Base-by-base conservation (phyloP, 2,113 vertebrate species). In the Dicentrarchus labrax region DNA sequence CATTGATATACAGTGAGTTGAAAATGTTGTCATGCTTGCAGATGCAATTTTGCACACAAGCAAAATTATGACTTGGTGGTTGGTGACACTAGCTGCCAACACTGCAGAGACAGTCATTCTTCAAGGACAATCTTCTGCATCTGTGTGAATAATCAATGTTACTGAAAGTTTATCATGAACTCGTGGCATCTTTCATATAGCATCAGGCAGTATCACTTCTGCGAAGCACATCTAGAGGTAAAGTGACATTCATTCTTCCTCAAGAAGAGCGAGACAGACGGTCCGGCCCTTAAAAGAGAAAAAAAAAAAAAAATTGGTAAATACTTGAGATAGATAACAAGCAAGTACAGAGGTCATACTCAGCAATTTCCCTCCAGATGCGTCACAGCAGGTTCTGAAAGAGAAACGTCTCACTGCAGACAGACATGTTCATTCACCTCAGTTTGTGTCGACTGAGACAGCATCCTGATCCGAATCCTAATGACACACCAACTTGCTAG, bases 381-480 rank as follows among this genome's bases (percentile, higher is more conserved):
- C 47, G 72, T 89, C 83, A 79, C 84, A 65, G 88, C 89, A 82
- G 80, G 85, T 80, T 72, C 60, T 82, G 83, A 86, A 88, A 90
- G 84, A 87, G 88, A 73, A 84, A 81, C 64, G 76, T 91, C 88
- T 91, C 76, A 9, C 89, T 76, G 89, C 90, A 92, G 93, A 93
- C 93, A 94, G 94, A 93, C 91, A 80, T 92, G 93, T 93, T 94
- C 93, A 92, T 94, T 94, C 93, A 94, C 90, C 86, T 90, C 89
- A 11, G 85, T 88, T 90, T 86, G 89, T 91, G 92, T 91, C 85
- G 84, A 87, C 82, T 16, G 86, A 88, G 87, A 78, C 88, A 6
- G 81, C 82, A 8, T 81, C 92, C 91, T 94, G 93, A 94, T 87
- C 84, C 86, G 91, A 93, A 94, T 94, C 88, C 93, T 94, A 94